These are phyloP conservation scores for Tipula lateralis DNA, from an alignment of 2,888 invertebrate species.

Conservation along the genomic window DNA sequence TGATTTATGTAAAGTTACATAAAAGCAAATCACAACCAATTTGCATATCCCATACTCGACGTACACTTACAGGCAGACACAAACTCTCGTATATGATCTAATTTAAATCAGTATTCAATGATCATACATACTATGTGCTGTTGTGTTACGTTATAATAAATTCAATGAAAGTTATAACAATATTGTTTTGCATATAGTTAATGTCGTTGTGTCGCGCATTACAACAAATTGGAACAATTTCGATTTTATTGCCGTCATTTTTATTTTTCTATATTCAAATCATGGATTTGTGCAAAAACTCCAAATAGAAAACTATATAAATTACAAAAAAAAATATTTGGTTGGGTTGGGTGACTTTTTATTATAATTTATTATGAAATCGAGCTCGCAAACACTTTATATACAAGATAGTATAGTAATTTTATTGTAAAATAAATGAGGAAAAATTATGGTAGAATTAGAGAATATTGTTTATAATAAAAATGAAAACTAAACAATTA, in stretches of 20 bases:
- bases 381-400: neutral
- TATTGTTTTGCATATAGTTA: neutral
- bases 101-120: slow-evolving; percentile 11
- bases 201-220: neutral
- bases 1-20: neutral
- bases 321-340: neutral
- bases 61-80: neutral
- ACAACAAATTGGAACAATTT: neutral
- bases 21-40: neutral
- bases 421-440: neutral
- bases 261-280: neutral
- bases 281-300: neutral
- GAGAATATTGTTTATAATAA: neutral
- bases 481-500: neutral
- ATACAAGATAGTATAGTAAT: neutral
- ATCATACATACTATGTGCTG: neutral
- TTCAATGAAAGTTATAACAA: neutral
- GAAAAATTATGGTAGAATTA: slow-evolving; percentile 6
- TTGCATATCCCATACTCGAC: neutral
- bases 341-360: slow-evolving; percentile 19
- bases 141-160: neutral
- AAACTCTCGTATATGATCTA: neutral
- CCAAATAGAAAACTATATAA: neutral
- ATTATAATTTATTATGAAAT: neutral
- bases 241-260: neutral